Conservation (phyloP, 2,797 vertebrate species). For the Oryzias dopingdopingensis region DNA sequence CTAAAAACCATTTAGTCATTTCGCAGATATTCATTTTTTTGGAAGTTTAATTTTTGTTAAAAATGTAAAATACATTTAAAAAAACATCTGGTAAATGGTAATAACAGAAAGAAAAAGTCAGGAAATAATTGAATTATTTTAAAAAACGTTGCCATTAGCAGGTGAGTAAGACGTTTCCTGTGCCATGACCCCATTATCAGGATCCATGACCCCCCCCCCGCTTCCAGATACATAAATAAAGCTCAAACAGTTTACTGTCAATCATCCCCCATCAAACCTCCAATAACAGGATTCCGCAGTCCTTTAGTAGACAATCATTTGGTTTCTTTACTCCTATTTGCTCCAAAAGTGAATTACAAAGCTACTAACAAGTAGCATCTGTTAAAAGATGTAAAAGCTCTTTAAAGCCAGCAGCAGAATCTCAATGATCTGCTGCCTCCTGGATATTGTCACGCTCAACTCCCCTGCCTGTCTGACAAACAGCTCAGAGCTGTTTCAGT, state of each 20-base stretch:
- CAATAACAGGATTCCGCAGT: slow-evolving; percentile 24
- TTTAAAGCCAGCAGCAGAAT: slow-evolving; percentile 4
- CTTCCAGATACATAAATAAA: slow-evolving; percentile 26
- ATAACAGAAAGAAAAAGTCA: neutral
- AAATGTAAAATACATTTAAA: too few species aligned
- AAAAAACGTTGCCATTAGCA: neutral
- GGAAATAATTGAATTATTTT: slow-evolving; percentile 1
- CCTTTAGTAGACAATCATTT: too few species aligned
- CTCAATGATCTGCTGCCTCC: slow-evolving; percentile 13
- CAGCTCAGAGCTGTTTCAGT: slow-evolving; percentile 35
- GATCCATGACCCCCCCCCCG: slow-evolving; percentile 27
- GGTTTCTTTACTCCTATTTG: too few species aligned
- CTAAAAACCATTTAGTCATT: too few species aligned
- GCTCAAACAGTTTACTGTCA: slow-evolving; percentile 27
- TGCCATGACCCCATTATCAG: neutral
- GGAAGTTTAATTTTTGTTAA: too few species aligned
- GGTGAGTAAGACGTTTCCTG: neutral
- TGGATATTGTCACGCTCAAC: slow-evolving; percentile 53
- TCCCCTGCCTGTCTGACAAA: slow-evolving; percentile 35
- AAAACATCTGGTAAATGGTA: too few species aligned
- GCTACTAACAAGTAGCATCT: neutral
- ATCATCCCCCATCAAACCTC: slow-evolving; percentile 26
- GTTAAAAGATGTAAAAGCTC: neutral
- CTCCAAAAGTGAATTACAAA: slow-evolving; percentile 14
- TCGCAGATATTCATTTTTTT: too few species aligned